Evolutionary conservation across 1,140 invertebrate genomes (phyloP), one percentile per base, ranked within the genome.

Genomic region (Aricia agestis): DNA sequence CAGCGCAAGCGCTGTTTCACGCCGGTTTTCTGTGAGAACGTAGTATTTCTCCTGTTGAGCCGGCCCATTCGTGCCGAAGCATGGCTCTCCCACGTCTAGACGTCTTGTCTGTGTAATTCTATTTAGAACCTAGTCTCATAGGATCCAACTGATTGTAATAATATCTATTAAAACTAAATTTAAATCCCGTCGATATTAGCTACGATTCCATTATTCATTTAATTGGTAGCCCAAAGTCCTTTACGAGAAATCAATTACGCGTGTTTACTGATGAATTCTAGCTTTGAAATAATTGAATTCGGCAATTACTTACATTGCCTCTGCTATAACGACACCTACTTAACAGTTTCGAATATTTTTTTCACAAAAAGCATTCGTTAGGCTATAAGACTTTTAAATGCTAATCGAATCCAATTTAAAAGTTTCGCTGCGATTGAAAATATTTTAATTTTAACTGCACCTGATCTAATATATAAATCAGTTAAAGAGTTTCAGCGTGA

Each of bases 291-390:
- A 42, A 42, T 52, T 52, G 42, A 11, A 52, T 52, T 52, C 9
- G 13, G 13, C 13, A 52, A 52, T 52, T 52, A 15, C 45, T 52
- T 1, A 52, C 45, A 52, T 52, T 52, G 9, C 11, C 42, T 9
- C 42, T 7, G 42, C 42, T 10, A 13, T 45, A n/a, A n/a, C n/a
- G n/a, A n/a, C n/a, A n/a, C n/a, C n/a, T 45, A 45, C 42, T 45
- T 10, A 45, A 10, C 42, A 36, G 36, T 36, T 36, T 36, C 2
- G 36, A 36, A 36, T 36, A 36, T 36, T 15, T 52, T 42, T 52
- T 52, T 52, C 45, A 52, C 45, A 52, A 52, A 52, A 52, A 52
- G 45, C 45, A 13, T 52, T 52, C 45, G 45, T 52, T 52, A 52
- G 11, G 45, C 45, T 52, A 52, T 52, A 52, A 0, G 45, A 13